Evolutionary conservation across 2,797 vertebrate species (phyloP).

Genomic region (Liasis olivaceus): DNA sequence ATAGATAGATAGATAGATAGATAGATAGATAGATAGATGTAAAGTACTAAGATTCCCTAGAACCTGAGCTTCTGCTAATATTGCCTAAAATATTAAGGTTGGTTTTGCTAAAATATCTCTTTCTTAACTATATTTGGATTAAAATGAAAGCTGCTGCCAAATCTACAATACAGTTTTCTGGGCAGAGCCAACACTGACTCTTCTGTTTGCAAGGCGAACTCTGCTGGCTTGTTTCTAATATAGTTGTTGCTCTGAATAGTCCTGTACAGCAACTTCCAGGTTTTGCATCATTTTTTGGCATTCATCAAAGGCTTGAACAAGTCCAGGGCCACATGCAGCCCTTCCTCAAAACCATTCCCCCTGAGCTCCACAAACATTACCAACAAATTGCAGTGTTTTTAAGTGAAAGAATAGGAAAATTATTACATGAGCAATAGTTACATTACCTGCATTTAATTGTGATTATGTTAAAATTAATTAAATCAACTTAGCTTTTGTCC

Average conservation of each 20-base stretch:
- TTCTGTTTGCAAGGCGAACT: neutral
- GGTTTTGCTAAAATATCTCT: neutral
- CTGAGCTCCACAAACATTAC: neutral
- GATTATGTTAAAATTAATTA: neutral
- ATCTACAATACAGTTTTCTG: neutral
- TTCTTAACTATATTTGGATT: conserved; percentile 33
- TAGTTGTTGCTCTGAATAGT: neutral
- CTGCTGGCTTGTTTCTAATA: neutral
- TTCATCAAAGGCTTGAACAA: neutral
- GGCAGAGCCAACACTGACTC: neutral
- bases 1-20: too few species aligned
- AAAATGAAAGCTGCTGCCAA: conserved; percentile 1
- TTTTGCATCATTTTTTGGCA: neutral
- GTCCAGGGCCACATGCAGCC: neutral
- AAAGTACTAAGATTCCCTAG: neutral
- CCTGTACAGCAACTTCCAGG: neutral
- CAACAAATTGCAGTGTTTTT: neutral
- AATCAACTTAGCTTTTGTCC: neutral
- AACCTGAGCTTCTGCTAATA: neutral
- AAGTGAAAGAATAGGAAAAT: neutral
- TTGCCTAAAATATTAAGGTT: neutral
- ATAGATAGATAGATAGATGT: neutral
- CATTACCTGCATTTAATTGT: neutral
- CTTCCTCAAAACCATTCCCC: neutral
- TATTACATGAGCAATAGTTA: neutral